Evolutionary conservation across 2,113 vertebrate species (phyloP).

Genomic region (Telmatochromis brachygnathus): DNA sequence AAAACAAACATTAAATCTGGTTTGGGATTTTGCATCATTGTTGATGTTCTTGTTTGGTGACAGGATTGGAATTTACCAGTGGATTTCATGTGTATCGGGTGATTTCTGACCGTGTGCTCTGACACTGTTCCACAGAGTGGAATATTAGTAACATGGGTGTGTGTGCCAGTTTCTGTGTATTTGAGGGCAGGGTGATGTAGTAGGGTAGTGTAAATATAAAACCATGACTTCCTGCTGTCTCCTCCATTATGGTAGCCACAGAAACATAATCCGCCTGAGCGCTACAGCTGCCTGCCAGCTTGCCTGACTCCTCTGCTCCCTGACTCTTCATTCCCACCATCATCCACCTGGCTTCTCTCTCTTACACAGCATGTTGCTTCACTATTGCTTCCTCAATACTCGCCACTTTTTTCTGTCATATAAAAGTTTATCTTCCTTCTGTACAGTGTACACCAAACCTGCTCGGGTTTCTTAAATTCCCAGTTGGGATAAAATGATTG

Average conservation of each 20-base stretch:
- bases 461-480: background rate
- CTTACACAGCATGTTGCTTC: background rate
- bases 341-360: background rate
- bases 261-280: conserved; percentile 65
- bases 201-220: conserved; percentile 72
- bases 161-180: conserved; percentile 7
- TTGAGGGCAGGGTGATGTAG: conserved; percentile 56
- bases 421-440: background rate
- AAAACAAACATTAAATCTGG: background rate
- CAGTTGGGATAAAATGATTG: background rate
- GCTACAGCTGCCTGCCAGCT: conserved; percentile 18
- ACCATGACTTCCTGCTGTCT: conserved; percentile 64
- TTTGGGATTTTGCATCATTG: background rate
- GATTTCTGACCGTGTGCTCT: background rate
- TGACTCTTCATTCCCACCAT: background rate
- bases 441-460: background rate
- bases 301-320: background rate
- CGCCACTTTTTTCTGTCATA: background rate
- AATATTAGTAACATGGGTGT: background rate
- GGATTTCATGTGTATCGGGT: background rate
- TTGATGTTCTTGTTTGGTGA: background rate
- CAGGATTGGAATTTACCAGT: background rate
- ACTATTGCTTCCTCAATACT: background rate
- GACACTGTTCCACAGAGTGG: background rate
- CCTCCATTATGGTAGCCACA: conserved; percentile 56